Conservation (phyloP, 2,888 invertebrate genomes). For the Tiliacea citrago region DNA sequence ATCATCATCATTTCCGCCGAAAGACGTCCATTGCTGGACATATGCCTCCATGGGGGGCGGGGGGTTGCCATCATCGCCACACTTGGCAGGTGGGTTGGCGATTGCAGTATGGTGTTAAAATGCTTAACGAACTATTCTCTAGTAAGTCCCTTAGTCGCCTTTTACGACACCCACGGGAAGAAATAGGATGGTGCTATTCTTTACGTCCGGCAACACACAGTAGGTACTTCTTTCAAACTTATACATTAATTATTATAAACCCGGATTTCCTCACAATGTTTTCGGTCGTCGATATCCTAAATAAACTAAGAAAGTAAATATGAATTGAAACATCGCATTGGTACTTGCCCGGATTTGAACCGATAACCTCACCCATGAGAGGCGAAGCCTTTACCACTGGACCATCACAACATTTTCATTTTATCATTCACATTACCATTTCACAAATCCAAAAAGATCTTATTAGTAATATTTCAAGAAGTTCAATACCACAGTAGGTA, state of each 20-base stretch:
- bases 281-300: not conserved
- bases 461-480: not conserved
- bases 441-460: not conserved
- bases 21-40: too few species aligned
- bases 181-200: too few species aligned
- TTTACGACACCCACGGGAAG: too few species aligned
- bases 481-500: conserved; percentile 11
- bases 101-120: too few species aligned
- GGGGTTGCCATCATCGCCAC: too few species aligned
- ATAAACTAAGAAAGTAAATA: not conserved
- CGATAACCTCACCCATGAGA: not conserved
- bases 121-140: too few species aligned
- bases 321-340: not conserved
- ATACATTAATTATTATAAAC: not conserved
- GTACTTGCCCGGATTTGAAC: not conserved
- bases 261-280: not conserved
- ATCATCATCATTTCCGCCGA: too few species aligned
- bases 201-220: too few species aligned
- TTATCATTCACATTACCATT: not conserved
- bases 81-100: too few species aligned
- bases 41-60: too few species aligned
- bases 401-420: not conserved
- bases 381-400: not conserved
- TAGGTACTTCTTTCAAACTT: too few species aligned
- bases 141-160: too few species aligned